phyloP scores from a whole-genome alignment of 1,140 invertebrate species.

The Oryzaephilus surinamensis region DNA sequence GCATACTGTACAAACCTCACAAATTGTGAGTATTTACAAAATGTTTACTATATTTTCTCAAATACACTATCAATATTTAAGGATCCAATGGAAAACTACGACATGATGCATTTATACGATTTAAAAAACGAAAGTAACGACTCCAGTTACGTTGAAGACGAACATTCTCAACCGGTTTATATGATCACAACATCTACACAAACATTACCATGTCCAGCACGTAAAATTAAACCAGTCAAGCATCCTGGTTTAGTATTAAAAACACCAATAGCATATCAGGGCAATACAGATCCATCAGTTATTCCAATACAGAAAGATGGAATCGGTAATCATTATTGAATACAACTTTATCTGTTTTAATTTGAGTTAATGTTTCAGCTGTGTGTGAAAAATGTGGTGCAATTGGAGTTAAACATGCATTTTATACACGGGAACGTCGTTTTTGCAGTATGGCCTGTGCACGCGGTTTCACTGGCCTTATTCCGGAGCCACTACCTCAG shows the following conservation, averaged over 20 bases:
- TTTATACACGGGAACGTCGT: constrained; percentile 74
- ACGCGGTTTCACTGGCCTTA: constrained; percentile 39
- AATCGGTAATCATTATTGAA: constrained; percentile 54
- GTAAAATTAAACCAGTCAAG: constrained; percentile 65
- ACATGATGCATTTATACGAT: constrained; percentile 32
- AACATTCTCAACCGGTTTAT: constrained; percentile 36
- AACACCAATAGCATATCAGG: constrained; percentile 69
- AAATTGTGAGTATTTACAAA: constrained; percentile 37
- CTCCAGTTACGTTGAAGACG: constrained; percentile 33
- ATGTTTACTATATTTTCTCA: neutral
- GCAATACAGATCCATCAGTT: constrained; percentile 64
- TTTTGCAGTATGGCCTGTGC: constrained; percentile 71
- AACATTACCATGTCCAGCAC: constrained; percentile 41
- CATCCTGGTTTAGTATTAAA: constrained; percentile 65
- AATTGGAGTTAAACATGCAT: constrained; percentile 80
- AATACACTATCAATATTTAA: constrained; percentile 7
- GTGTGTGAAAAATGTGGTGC: constrained; percentile 83
- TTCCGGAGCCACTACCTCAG: constrained; percentile 26
- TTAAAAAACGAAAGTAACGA: constrained; percentile 35
- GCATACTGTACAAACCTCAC: constrained; percentile 41
- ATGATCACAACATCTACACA: constrained; percentile 46
- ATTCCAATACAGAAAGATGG: constrained; percentile 74
- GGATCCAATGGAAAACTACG: constrained; percentile 31
- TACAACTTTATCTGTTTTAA: constrained; percentile 7
- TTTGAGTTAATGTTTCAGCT: constrained; percentile 42